Evolutionary conservation across 30 jellyfish, hydroid and myxozoan species (phyloP), one percentile per base, ranked within the genome.

Genomic region (Phacellophora camtschatica): DNA sequence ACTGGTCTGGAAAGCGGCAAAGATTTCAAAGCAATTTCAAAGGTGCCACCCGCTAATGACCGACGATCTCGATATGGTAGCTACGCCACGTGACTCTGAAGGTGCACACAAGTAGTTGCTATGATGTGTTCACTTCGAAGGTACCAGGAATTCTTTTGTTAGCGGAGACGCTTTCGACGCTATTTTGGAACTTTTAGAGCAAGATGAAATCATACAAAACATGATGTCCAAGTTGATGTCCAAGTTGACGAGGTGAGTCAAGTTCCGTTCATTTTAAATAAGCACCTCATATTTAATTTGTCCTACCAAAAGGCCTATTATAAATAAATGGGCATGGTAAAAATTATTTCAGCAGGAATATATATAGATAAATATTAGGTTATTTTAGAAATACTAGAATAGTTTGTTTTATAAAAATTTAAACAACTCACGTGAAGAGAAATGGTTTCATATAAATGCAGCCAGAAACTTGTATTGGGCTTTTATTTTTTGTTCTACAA

Each of bases 171-270:
- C 25, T 35, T 63, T 63, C 56, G 77, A 63, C 77, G 77, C 56
- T 3, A 63, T 63, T 68, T 42, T 68, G 66, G 82, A 68, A 49
- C 68, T 68, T 34, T 42, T 68, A 68, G 43, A 68, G 54, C 72
- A 68, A 31, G 82, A 68, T 68, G 82, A 41, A 34, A 41, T 25
- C 66, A 35, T 68, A 25, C 82, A 68, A 37, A 68, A 25, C 11
- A 68, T 24, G 19, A 25, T n/a, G n/a, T n/a, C n/a, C n/a, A n/a
- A n/a, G n/a, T 68, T 68, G 66, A 68, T 41, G 66, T 42, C 39
- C 62, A 36, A 68, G 82, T 68, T 36, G 41, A 68, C 0, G 82
- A 68, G 82, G 82, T 68, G 82, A 68, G 82, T 68, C 11, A 20
- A 0, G 39, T 55, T 55, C 70, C 70, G 70, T 55, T 55, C 70